phyloP scores from a whole-genome alignment of 2,113 vertebrate genomes.

The Uria aalge region DNA sequence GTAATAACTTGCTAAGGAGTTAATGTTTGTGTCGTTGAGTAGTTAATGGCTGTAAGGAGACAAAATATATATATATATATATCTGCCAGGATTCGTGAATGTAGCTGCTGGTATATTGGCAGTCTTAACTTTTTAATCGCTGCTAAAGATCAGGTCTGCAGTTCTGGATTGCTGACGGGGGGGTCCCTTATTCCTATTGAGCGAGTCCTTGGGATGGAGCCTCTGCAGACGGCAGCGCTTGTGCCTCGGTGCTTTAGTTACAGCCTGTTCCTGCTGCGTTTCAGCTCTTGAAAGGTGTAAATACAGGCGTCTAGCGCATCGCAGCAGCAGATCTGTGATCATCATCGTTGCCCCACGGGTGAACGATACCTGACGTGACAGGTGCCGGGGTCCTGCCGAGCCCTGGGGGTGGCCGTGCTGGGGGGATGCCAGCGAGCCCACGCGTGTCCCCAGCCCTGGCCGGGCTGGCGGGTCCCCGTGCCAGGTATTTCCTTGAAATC shows the following conservation, averaged over 20 bases:
- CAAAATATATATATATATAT: not conserved
- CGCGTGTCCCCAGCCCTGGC: not conserved
- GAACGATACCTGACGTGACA: rapidly evolving
- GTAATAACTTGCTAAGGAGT: not conserved
- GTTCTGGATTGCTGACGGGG: not conserved
- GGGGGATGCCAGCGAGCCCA: not conserved
- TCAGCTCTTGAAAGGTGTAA: not conserved
- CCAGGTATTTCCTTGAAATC: constrained; percentile 44
- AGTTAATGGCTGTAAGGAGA: not conserved
- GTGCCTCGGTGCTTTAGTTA: not conserved
- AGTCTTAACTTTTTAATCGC: not conserved
- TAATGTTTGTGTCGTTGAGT: not conserved
- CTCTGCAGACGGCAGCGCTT: not conserved
- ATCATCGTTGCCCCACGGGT: rapidly evolving
- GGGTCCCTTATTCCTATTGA: not conserved
- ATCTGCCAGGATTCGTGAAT: not conserved
- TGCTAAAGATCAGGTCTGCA: not conserved
- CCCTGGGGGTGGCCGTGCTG: not conserved
- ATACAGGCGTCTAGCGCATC: not conserved
- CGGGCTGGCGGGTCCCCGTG: not conserved
- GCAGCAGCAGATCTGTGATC: not conserved
- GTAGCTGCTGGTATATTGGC: not conserved
- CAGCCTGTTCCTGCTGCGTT: not conserved
- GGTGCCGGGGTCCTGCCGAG: not conserved
- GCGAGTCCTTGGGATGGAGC: not conserved